Evolutionary conservation across 2,888 invertebrate species (phyloP).

Genomic region (Eudemis profundana): DNA sequence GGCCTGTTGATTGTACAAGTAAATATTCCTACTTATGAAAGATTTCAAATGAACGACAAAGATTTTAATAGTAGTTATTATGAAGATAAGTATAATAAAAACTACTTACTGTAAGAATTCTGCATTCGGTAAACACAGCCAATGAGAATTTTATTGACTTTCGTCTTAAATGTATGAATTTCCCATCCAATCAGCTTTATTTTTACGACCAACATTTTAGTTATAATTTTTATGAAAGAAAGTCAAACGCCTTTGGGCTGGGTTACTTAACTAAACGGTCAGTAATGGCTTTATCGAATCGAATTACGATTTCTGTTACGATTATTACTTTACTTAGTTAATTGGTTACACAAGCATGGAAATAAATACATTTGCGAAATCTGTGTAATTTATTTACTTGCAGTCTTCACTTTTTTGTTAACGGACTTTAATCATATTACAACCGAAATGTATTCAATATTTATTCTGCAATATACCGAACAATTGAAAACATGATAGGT

Average conservation of each 20-base stretch:
- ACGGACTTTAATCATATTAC: too few relatives aligned
- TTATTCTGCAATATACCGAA: neutral
- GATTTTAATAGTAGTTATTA: too few relatives aligned
- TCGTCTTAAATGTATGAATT: too few relatives aligned
- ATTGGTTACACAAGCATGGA: slow-evolving; percentile 16
- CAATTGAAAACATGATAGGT: slow-evolving; percentile 6
- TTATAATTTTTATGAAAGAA: slow-evolving; percentile 6
- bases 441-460: too few relatives aligned
- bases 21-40: neutral
- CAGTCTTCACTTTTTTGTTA: too few relatives aligned
- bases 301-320: slow-evolving; percentile 20
- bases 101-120: too few relatives aligned
- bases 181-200: too few relatives aligned
- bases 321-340: slow-evolving; percentile 24
- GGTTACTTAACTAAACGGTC: slow-evolving; percentile 13
- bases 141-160: too few relatives aligned
- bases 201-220: too few relatives aligned
- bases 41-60: too few relatives aligned
- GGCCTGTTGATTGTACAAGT: neutral
- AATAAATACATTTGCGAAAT: slow-evolving; percentile 7
- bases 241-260: slow-evolving; percentile 1
- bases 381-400: neutral
- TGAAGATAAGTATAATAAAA: too few relatives aligned
- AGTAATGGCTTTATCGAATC: slow-evolving; percentile 26
- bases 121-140: too few relatives aligned